A percentile compares a stretch with the other conserved stretches of the same genome.
phyloP scores from a whole-genome alignment of 2,888 invertebrate species.

The Germaria angustata region DNA sequence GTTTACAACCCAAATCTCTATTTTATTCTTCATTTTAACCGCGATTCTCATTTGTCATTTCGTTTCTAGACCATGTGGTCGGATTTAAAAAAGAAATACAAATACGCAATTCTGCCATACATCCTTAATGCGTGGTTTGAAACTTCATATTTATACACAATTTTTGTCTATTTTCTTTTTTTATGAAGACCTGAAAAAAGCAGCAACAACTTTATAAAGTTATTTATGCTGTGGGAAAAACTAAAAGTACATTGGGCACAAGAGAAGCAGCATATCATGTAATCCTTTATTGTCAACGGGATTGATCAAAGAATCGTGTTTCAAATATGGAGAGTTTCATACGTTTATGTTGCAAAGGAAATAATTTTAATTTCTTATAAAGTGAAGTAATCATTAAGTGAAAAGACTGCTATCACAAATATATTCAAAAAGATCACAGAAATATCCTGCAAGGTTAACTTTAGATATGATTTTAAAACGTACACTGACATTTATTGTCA shows the following conservation, averaged over 20 bases:
- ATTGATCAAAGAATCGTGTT: not conserved
- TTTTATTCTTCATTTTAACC: slow-evolving; percentile 54
- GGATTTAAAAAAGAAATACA: not conserved
- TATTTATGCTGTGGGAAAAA: slow-evolving; percentile 30
- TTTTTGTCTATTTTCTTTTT: not conserved
- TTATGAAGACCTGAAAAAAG: slow-evolving; percentile 5
- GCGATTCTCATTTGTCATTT: slow-evolving; percentile 56
- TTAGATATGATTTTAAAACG: no score
- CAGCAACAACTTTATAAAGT: not conserved
- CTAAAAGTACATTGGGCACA: slow-evolving; percentile 39
- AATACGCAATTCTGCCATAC: not conserved
- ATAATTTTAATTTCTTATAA: no score
- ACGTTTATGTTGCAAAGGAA: not conserved
- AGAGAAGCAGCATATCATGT: slow-evolving; percentile 32
- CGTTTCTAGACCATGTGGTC: not conserved
- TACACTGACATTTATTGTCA: no score
- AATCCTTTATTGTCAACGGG: slow-evolving; percentile 52
- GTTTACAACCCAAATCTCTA: slow-evolving; percentile 46
- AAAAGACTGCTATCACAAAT: no score
- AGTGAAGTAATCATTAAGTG: no score
- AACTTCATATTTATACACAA: not conserved
- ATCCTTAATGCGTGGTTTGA: slow-evolving; percentile 11
- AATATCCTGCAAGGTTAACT: no score
- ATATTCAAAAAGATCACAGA: no score
- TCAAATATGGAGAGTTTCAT: not conserved